These are phyloP conservation scores for Halictus ligatus DNA, from an alignment of 2,888 invertebrate genomes.

Conservation along the genomic window DNA sequence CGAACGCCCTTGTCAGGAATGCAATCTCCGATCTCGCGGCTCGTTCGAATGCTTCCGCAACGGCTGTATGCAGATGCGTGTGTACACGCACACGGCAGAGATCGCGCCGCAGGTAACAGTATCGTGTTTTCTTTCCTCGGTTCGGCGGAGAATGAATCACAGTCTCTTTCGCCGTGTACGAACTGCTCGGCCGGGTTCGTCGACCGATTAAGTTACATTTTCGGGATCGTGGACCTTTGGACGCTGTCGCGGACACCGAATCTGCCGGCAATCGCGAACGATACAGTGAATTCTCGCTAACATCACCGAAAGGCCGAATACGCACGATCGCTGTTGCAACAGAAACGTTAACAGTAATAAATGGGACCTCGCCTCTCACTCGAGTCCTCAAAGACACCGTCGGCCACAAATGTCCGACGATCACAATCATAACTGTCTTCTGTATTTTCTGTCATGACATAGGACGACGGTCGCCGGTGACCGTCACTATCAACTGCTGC, in stretches of 20 bases:
- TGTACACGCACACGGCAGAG: conserved; percentile 9
- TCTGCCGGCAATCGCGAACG: not conserved
- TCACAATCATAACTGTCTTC: too few species aligned
- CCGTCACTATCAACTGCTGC: too few species aligned
- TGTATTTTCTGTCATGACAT: too few species aligned
- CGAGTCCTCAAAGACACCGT: too few species aligned
- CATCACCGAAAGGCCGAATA: not conserved
- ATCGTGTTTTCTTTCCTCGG: conserved; percentile 23
- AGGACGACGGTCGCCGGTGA: too few species aligned
- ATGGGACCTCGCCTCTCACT: too few species aligned
- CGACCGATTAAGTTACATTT: conserved; percentile 7
- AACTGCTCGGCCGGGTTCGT: not conserved
- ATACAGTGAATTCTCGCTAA: not conserved
- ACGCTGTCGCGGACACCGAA: not conserved
- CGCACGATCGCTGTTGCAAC: not conserved
- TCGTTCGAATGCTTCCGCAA: conserved; percentile 27
- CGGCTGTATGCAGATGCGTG: conserved; percentile 21
- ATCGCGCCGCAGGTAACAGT: conserved; percentile 52
- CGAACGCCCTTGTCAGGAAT: conserved; percentile 63
- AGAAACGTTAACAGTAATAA: not conserved
- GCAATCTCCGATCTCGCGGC: conserved; percentile 57
- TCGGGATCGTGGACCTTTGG: not conserved
- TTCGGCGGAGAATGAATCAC: not conserved
- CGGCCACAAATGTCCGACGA: too few species aligned
- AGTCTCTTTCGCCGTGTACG: conserved; percentile 11